Conservation (phyloP, 53 echinoderm and acorn worm genomes). For the Apostichopus leukothele region DNA sequence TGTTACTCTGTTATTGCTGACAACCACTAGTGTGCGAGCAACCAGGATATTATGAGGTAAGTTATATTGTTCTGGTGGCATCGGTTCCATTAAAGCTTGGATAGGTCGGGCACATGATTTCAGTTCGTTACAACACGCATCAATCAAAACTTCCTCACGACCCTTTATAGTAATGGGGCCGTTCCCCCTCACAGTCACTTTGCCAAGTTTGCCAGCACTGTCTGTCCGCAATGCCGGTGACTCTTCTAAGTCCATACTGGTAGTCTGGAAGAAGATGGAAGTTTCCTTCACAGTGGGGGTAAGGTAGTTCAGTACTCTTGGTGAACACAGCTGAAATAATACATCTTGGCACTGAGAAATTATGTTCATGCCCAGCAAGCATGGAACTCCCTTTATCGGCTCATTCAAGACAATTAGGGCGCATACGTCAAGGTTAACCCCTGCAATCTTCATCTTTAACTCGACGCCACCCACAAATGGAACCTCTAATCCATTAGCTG, state of each 20-base stretch:
- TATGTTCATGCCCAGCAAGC: too few species aligned
- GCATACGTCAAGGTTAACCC: too few species aligned
- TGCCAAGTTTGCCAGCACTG: neutral
- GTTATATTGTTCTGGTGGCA: neutral
- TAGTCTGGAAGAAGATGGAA: neutral
- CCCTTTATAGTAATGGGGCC: constrained; percentile 2
- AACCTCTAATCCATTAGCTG: too few species aligned
- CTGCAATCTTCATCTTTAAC: too few species aligned
- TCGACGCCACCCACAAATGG: too few species aligned
- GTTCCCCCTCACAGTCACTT: neutral
- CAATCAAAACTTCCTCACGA: neutral
- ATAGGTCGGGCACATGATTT: neutral
- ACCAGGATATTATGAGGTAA: constrained; percentile 3
- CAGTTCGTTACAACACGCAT: neutral
- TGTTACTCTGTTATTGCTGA: neutral
- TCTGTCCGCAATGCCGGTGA: neutral
- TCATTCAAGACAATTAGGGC: too few species aligned
- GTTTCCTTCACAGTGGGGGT: neutral
- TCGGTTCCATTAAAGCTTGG: neutral
- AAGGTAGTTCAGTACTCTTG: neutral
- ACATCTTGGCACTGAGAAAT: too few species aligned
- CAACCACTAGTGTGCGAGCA: constrained; percentile 9
- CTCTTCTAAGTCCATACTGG: neutral
- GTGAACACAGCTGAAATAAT: too few species aligned
- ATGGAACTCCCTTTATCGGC: too few species aligned